A percentile compares a stretch with the other conserved stretches of the same genome.
Conservation (phyloP, 2,113 vertebrate species). For the human (Homo sapiens) region DNA sequence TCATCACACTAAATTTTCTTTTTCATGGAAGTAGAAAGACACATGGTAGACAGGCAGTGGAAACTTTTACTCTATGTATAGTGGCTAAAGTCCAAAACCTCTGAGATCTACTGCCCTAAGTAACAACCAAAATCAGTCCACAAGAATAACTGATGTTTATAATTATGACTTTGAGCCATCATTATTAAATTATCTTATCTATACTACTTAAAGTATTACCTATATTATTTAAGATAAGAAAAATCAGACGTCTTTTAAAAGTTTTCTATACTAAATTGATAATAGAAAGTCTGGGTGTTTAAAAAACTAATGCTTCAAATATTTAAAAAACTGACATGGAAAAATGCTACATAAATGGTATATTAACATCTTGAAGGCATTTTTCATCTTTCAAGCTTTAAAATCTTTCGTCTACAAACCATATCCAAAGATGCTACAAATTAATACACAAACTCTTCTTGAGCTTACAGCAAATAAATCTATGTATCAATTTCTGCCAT, state of each 20-base stretch:
- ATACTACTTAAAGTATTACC: neutral
- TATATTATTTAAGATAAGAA: neutral
- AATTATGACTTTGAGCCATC: neutral
- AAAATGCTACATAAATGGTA: conserved; percentile 8
- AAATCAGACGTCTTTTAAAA: neutral
- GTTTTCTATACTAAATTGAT: neutral
- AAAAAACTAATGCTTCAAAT: neutral
- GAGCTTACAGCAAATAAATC: neutral
- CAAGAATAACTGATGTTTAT: neutral
- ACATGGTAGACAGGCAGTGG: neutral
- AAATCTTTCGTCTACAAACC: conserved; percentile 4
- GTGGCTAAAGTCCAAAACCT: neutral
- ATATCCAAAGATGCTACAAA: conserved; percentile 29
- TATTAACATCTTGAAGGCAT: conserved; percentile 12
- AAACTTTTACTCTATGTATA: conserved; percentile 1
- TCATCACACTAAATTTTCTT: conserved; percentile 1
- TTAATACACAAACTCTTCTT: conserved; percentile 18
- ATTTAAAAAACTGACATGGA: conserved; percentile 11
- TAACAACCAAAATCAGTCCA: neutral
- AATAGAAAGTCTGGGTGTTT: neutral
- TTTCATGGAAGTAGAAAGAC: conserved; percentile 5
- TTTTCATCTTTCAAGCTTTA: conserved; percentile 2
- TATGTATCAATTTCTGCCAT: neutral
- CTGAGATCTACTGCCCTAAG: neutral
- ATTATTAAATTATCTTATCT: conserved; percentile 25